Percentiles rank a stretch among this genome's conserved stretches.
phyloP scores from a whole-genome alignment of 2,797 vertebrate species.

The Schizopygopsis pylzovi region DNA sequence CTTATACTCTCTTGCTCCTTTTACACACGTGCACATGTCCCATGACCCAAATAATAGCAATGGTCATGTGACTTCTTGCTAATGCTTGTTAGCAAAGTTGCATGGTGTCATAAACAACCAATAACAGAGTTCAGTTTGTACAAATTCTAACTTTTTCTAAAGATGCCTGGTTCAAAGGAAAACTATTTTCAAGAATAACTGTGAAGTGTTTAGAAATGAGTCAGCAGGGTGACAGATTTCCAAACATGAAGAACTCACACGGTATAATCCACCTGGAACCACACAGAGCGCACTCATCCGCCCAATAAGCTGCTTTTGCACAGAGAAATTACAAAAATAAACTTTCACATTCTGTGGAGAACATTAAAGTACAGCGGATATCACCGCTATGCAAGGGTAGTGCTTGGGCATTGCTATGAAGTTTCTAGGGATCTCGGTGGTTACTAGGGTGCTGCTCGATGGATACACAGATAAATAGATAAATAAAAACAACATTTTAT shows the following conservation, averaged over 20 bases:
- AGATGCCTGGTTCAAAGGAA: background rate
- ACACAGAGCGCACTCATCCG: background rate
- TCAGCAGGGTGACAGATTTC: slow-evolving; percentile 14
- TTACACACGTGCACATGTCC: background rate
- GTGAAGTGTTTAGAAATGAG: slow-evolving; percentile 16
- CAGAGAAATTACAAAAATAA: slow-evolving; percentile 14
- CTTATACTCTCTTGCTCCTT: background rate
- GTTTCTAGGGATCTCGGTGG: background rate
- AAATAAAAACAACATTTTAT: background rate
- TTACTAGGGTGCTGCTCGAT: background rate
- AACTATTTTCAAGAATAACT: background rate
- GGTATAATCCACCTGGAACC: background rate
- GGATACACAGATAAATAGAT: background rate
- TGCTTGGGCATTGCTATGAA: background rate
- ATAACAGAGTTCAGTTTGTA: slow-evolving; percentile 23
- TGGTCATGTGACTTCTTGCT: slow-evolving; percentile 30
- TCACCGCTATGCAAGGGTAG: background rate
- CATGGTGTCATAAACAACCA: slow-evolving; percentile 42
- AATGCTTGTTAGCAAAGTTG: slow-evolving; percentile 23
- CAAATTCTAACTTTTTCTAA: background rate
- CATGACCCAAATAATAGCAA: slow-evolving; percentile 4
- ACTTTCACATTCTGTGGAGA: background rate
- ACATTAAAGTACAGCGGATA: background rate
- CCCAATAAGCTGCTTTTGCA: background rate
- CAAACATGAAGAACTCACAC: background rate